Evolutionary conservation across 2,888 invertebrate genomes (phyloP), one percentile per base, ranked within the genome.

Genomic region (Lasioglossum lativentre): DNA sequence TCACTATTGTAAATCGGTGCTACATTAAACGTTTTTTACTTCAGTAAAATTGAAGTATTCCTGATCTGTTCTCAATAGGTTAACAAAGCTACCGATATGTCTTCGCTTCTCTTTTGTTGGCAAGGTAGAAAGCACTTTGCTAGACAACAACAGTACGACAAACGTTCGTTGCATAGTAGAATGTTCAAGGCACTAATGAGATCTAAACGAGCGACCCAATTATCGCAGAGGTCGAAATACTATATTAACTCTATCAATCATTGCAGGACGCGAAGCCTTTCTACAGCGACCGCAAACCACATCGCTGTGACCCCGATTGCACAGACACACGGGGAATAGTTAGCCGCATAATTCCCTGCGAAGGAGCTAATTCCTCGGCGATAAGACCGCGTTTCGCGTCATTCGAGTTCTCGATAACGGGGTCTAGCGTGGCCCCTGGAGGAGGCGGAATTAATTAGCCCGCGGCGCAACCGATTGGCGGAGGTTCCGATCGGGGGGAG

Each of bases 371-470:
- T 92, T 90, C 88, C 76, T 42, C 47, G 45, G 77, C 82, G 90
- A 92, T 92, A 90, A 90, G 83, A 56, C 70, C 34, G 80, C 78
- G 86, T 86, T 86, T 82, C 88, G 85, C 88, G 91, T 92, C 91
- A 91, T 90, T 92, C 90, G 87, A 47, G 71, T 2, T 38, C n/a
- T n/a, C 75, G 92, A 92, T 92, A 91, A 92, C n/a, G 88, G 81
- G 71, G 81, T 77, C 80, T 79, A 86, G 82, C 85, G 90, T 82
- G 82, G 83, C 84, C 80, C 71, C 80, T 86, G 82, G 78, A 88
- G 88, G 88, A 87, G 92, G 88, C 90, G 91, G 91, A 92, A 90
- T 92, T 92, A 92, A 92, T 92, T 92, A 90, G 73, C 77, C 47
- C 79, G 77, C 75, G 66, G 38, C 80, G 85, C 73, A 82, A 83